Evolutionary conservation across 2,113 vertebrate species (phyloP), one percentile per base, ranked within the genome.

Genomic region (Clarias gariepinus): DNA sequence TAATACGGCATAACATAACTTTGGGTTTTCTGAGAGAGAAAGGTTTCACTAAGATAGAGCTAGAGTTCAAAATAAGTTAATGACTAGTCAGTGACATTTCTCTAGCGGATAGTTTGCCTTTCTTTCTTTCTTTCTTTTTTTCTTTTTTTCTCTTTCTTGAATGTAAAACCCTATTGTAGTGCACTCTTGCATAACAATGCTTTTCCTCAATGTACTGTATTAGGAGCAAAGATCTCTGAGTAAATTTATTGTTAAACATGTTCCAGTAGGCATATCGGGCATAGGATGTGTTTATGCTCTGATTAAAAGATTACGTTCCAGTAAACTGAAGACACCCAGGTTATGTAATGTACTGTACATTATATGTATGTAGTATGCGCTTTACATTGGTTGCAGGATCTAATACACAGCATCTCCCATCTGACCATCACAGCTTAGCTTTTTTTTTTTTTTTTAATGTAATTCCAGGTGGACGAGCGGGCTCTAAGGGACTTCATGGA

Each of bases 401-500:
- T 11, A 5, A 5, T 55, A 16, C 10, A 57, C 52, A 8, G 15
- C 3, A 18, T 28, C 5, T 53, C 13, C 28, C 33, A 7, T 71
- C 8, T 83, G 11, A 36, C 23, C 25, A 30, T 8, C 47, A 0
- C 30, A 8, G 66, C n/a, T 84, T 15, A 8, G 66, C n/a, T 84
- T 15, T 81, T 30, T 7, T 47, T 47, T 47, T 81, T 19, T 61
- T 28, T 79, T 66, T 57, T 30, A 36, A 0, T 41, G 36, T 83
- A 19, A 69, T 81, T 84, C 30, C 88, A 99, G 98, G 98, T 99
- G 90, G 98, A 99, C 91, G 98, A 99, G 91, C 97, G 97, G 80
- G 96, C 97, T 84, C 93, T 99, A 81, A 97, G 96, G 90, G 96
- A 98, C 91, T 97, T 99, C 94, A 98, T 97, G 92, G 98, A 99